Base-by-base conservation (phyloP, 1,140 invertebrate species). In the Atta cephalotes region DNA sequence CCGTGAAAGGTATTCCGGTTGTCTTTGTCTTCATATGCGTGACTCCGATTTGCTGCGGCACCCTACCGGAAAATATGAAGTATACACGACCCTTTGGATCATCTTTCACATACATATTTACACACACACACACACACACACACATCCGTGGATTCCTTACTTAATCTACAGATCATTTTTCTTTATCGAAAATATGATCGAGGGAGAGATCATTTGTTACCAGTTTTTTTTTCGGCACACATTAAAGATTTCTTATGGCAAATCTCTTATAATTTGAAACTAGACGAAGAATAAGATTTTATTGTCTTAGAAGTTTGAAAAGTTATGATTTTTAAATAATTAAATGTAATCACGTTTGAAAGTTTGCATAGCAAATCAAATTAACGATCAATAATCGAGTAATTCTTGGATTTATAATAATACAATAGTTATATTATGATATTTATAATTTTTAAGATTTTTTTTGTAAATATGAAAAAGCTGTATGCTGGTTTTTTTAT, bases 11-110 rank as follows among this genome's bases (percentile, higher is more conserved):
- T 82, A 82, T 60, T 74, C 80, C 53, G 68, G 68, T 62, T 58
- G 80, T 84, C 80, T 76, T 84, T 84, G 80, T 84, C 80, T 74
- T 76, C 70, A 60, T 72, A 72, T 31, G 28, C 70, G 25, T 21
- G 70, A 62, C 31, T 74, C 25, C 35, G 53, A 74, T 82, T 62
- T 60, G 68, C 68, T 25, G 35, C 39, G 58, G 39, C 35, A 31
- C 18, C 58, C 70, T 31, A 62, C 25, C 70, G 80, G 70, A 84
- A 74, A 76, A 39, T 62, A 82, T 60, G 62, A 76, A 74, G 80
- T 21, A 39, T 16, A 31, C 39, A 21, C 25, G 25, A 14, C 25
- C 21, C 45, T 25, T 7, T 39, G 12, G 25, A 74, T 28, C 53
- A 35, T 49, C 28, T 49, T 74, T 62, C 31, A 6, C 56, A 39